Evolutionary conservation across 2,888 invertebrate genomes (phyloP).

Genomic region (Epinotia ramella): DNA sequence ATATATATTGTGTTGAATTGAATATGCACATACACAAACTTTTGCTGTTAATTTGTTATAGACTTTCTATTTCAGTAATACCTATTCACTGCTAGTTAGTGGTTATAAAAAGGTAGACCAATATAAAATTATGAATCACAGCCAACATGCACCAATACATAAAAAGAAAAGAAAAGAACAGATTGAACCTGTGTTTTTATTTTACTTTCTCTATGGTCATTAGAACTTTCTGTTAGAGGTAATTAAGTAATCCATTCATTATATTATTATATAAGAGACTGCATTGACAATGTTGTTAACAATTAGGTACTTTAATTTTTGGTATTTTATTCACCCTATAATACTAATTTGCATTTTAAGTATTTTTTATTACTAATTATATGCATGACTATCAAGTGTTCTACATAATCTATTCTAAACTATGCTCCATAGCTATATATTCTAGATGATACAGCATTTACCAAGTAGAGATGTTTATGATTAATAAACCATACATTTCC

Average conservation of each 20-base stretch:
- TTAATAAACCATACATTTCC: slow-evolving; percentile 29
- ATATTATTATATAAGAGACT: slow-evolving; percentile 1
- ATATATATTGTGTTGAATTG: too few species aligned
- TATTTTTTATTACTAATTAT: background rate
- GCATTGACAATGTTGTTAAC: background rate
- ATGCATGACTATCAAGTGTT: background rate
- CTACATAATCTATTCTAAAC: background rate
- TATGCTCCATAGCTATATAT: background rate
- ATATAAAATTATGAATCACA: background rate
- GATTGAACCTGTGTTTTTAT: slow-evolving; percentile 1
- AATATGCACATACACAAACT: too few species aligned
- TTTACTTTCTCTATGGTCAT: slow-evolving; percentile 31
- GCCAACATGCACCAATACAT: background rate
- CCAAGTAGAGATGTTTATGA: slow-evolving; percentile 20
- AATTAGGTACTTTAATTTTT: slow-evolving; percentile 1
- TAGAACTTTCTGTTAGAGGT: slow-evolving; percentile 18
- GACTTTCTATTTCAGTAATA: background rate
- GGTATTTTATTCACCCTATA: background rate
- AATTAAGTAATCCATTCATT: slow-evolving; percentile 25
- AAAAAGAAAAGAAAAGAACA: slow-evolving; percentile 9
- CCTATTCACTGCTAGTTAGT: background rate
- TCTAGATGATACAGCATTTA: background rate
- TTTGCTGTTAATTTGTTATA: background rate
- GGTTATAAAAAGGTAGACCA: background rate
- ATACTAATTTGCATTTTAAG: background rate